These are phyloP conservation scores for Thymallus thymallus DNA, from an alignment of 2,113 vertebrate genomes.

Conservation along the genomic window DNA sequence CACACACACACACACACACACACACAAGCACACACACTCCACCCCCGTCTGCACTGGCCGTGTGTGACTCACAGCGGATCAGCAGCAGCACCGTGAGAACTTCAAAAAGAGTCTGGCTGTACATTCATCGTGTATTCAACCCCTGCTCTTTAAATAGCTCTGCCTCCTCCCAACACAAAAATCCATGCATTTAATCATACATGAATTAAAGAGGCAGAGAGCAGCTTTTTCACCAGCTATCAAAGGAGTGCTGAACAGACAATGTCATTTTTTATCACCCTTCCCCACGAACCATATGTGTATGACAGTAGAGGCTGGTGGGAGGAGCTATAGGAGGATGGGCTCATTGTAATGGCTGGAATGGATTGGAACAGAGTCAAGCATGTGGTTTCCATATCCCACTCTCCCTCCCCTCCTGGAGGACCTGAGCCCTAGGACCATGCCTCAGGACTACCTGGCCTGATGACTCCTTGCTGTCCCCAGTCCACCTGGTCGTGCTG, in stretches of 20 bases:
- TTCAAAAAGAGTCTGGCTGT: slow-evolving; percentile 65
- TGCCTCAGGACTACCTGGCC: too few species aligned
- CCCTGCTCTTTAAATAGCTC: slow-evolving; percentile 67
- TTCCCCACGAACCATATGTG: slow-evolving; percentile 9
- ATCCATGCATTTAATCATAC: slow-evolving; percentile 69
- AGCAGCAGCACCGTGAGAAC: slow-evolving; percentile 64
- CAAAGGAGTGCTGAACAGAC: slow-evolving; percentile 27
- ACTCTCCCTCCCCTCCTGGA: too few species aligned
- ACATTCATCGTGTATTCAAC: slow-evolving; percentile 66
- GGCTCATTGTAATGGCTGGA: too few species aligned
- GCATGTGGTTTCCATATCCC: too few species aligned
- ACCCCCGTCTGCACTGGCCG: slow-evolving; percentile 68
- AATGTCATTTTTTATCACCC: slow-evolving; percentile 35
- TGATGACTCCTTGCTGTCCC: too few species aligned
- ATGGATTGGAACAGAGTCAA: too few species aligned
- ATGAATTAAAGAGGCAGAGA: slow-evolving; percentile 52
- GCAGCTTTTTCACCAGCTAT: slow-evolving; percentile 20
- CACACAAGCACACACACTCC: slow-evolving; percentile 18
- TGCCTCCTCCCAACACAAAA: slow-evolving; percentile 55
- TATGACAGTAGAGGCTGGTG: neutral
- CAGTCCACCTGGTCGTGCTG: too few species aligned
- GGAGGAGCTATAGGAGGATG: too few species aligned
- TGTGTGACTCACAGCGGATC: slow-evolving; percentile 68
- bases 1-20: slow-evolving; percentile 6
- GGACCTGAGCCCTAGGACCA: too few species aligned